Evolutionary conservation across 2,797 vertebrate genomes (phyloP), one percentile per base, ranked within the genome.

Genomic region (Takifugu rubripes): DNA sequence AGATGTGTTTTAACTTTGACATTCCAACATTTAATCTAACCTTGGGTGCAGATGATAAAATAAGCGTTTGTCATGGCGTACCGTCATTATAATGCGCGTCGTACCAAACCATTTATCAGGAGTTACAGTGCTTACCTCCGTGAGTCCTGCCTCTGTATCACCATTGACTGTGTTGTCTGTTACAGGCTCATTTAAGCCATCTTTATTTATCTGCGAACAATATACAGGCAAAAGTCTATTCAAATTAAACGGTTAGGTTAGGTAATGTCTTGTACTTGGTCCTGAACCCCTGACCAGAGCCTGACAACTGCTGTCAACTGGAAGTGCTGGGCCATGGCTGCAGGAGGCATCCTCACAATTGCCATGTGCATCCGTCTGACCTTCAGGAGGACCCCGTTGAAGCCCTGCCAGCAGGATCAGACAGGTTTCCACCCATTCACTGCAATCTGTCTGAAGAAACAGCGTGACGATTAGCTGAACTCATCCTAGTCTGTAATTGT

Each of bases 351-450:
- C 24, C 2, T 48, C 44, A 26, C n/a, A 21, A 46, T 7, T n/a
- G n/a, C 36, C 5, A 25, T 45, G 64, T 11, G 17, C 45, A 61
- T 78, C 71, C 46, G 85, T 47, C 64, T 87, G 58, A 3, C 77
- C 81, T 17, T 77, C 58, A 0, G 64, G 66, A 0, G 64, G 66
- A 59, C 53, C 54, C n/a, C 72, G 80, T 79, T 84, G 91, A 36
- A 94, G 44, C 17, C 82, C 72, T 55, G 86, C 83, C 49, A 96
- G 90, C 54, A 97, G 89, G 50, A 90, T 72, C 49, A 49, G 74
- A 58, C 91, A 92, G 0, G 72, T 88, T 43, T 90, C 84, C 84
- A 90, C 83, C 94, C 94, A 97, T 3, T 93, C 90, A 27, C 25
- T 64, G 71, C 90, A 88, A 73, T 94, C 92, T 36, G 21, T 87